A percentile compares a stretch with the other conserved stretches of the same genome.
Conservation (phyloP, 2,113 vertebrate genomes). For the Ceratotherium simum region DNA sequence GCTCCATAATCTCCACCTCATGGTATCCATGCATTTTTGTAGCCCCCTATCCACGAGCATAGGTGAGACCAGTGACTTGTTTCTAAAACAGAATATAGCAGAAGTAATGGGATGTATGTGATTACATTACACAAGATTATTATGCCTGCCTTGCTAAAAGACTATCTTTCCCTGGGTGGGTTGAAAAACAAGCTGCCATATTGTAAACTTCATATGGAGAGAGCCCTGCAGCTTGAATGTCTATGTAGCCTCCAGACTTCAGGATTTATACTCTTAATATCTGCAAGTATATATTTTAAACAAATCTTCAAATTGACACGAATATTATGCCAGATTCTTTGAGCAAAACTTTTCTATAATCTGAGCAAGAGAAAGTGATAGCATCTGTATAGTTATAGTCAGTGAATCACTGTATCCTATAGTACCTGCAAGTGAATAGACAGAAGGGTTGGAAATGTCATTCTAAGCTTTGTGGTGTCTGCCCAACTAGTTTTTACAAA, state of each 20-base stretch:
- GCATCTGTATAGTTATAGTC: not conserved
- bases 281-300: not conserved
- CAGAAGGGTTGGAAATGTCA: not conserved
- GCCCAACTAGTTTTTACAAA: not conserved
- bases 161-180: not conserved
- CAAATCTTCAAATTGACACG: conserved; percentile 14
- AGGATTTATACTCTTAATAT: not conserved
- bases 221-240: not conserved
- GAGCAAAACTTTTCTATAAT: not conserved
- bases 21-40: not conserved
- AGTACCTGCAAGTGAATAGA: not conserved
- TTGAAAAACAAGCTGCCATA: not conserved
- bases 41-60: not conserved
- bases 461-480: not conserved
- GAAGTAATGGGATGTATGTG: not conserved
- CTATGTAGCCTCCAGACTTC: not conserved
- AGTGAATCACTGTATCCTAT: not conserved
- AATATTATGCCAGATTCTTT: not conserved
- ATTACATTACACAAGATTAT: not conserved
- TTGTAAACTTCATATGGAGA: not conserved
- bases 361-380: not conserved
- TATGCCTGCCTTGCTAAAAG: not conserved
- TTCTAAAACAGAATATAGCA: not conserved
- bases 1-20: not conserved
- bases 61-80: not conserved